Base-by-base conservation (phyloP, 2,797 vertebrate species). In the Sebastes oblongus region DNA sequence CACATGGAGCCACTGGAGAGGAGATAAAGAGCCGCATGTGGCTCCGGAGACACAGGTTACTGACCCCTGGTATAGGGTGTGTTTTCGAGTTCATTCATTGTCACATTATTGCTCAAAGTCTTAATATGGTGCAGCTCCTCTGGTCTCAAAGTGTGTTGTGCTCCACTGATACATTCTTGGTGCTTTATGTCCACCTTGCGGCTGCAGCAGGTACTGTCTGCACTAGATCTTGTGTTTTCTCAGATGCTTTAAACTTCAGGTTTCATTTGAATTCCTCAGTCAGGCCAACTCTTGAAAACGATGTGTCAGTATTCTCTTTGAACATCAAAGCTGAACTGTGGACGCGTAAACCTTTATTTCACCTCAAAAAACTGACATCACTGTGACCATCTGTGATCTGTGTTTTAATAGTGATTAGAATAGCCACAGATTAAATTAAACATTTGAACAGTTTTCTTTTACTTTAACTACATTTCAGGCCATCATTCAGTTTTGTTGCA, bases 101-200 rank as follows among this genome's bases (percentile, higher is more conserved):
- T 18, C 34, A 30, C 39, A n/a, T 64, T 2, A 27, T 10, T 55
- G 16, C 13, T 6, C 4, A 18, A 46, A 46, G 42, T 46, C 42
- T 42, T 42, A 42, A 42, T 42, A 42, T 42, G 14, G 2, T 16
- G 24, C 39, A 32, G 11, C 24, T 55, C 34, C 2, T 61, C 30
- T 6, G 16, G 3, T 54, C 9, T 67, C 32, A 36, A 8, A 64
- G 32, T 1, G 2, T 20, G 39, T 7, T 13, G 4, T 46, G 59
- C 39, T 36, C 25, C 62, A 36, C 11, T 16, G 29, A 56, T 16
- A n/a, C 1, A n/a, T n/a, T n/a, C 32, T 3, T 6, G 9, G 32
- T 52, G 36, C 4, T 66, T 46, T 7, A 54, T 36, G 1, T 60
- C 72, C 81, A 61, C 50, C 79, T 6, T 64, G 76, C 82, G 89